Conservation (phyloP, 1,140 invertebrate species). For the Epicauta chinensis region DNA sequence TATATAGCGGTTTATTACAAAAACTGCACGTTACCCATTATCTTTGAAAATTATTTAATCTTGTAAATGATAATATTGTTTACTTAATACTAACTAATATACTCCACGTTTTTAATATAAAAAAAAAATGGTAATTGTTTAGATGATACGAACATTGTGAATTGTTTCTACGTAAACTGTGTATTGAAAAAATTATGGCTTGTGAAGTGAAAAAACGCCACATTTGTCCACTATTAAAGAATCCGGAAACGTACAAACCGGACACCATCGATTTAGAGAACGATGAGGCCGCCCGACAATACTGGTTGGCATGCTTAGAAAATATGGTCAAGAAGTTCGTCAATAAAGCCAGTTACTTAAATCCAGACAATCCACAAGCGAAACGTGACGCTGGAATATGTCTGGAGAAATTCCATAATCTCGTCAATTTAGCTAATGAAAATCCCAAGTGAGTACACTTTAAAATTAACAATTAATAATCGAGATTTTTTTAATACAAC, state of each 20-base stretch:
- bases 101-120: too few relatives aligned
- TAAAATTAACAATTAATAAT: slow-evolving; percentile 24
- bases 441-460: slow-evolving; percentile 75
- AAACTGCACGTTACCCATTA: too few relatives aligned
- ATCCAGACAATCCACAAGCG: slow-evolving; percentile 73
- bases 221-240: slow-evolving; percentile 44
- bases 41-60: too few relatives aligned
- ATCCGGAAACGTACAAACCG: slow-evolving; percentile 62
- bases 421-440: slow-evolving; percentile 68
- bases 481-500: neutral
- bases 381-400: slow-evolving; percentile 73
- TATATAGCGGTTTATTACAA: too few relatives aligned
- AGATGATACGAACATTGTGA: too few relatives aligned
- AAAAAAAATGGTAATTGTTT: too few relatives aligned
- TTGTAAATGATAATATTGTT: too few relatives aligned
- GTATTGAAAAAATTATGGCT: too few relatives aligned
- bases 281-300: slow-evolving; percentile 80
- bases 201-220: neutral
- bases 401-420: slow-evolving; percentile 74
- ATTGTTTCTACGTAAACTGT: too few relatives aligned
- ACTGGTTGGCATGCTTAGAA: slow-evolving; percentile 90
- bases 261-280: slow-evolving; percentile 84
- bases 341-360: slow-evolving; percentile 61
- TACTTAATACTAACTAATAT: too few relatives aligned
- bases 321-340: slow-evolving; percentile 74